Evolutionary conservation across 2,113 vertebrate species (phyloP), one percentile per base, ranked within the genome.

Genomic region (Shinisaurus crocodilurus): DNA sequence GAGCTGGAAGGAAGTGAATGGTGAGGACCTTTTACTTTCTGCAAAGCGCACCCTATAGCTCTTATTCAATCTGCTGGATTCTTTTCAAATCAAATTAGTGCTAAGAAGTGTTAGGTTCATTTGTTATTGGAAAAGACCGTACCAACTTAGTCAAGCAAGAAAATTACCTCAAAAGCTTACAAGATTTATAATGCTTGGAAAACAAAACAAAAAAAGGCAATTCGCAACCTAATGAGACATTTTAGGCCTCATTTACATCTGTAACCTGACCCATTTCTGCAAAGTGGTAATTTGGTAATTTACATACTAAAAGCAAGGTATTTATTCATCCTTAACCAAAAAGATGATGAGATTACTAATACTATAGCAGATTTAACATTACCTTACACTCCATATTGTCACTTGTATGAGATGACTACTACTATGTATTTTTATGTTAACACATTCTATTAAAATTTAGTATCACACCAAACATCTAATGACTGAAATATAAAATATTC

Each of bases 221-320:
- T 97, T 97, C 96, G 96, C 97, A 97, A 97, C 96, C 95, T 97
- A 97, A 97, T 98, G 97, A 97, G 96, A 97, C 97, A 97, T 97
- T 97, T 97, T 97, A 97, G 96, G 94, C 95, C 95, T 97, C 97
- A 97, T 97, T 97, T 97, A 95, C 97, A 97, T 97, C 95, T 97
- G 88, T 96, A 97, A 97, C 96, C 94, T 97, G 96, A 97, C 97
- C 95, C 93, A 96, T 97, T 97, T 97, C 96, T 96, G 96, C 90
- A 96, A 97, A 97, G 96, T 13, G 94, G 96, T 97, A 97, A 96
- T 94, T 95, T 96, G 65, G 90, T 95, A 96, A 98, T 98, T 97
- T 97, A 93, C 97, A 97, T 98, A 94, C 96, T 97, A 97, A 97
- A 97, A 97, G 96, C 96, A 95, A 95, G 93, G 93, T 95, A 96